These are phyloP conservation scores for Porites lutea DNA, from an alignment of 64 coral and sea anemone genomes.

Conservation along the genomic window DNA sequence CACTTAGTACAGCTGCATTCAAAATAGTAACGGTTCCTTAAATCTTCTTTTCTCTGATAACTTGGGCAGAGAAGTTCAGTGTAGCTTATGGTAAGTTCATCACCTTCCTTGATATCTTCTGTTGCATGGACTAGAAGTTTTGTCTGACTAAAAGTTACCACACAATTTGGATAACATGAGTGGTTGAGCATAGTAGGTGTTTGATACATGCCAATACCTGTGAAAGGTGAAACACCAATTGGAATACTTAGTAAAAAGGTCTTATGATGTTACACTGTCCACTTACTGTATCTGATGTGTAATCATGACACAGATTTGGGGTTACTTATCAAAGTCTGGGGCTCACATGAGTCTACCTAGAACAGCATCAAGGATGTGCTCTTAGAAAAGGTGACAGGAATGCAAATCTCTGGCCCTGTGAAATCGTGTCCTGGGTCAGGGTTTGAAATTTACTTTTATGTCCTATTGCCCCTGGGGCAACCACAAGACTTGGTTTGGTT, in stretches of 20 bases:
- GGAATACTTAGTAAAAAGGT: neutral
- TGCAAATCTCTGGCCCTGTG: no score
- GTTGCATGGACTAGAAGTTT: slow-evolving; percentile 57
- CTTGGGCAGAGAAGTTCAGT: slow-evolving; percentile 83
- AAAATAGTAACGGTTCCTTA: slow-evolving; percentile 84
- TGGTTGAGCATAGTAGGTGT: slow-evolving; percentile 79
- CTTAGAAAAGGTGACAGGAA: no score
- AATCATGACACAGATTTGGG: no score
- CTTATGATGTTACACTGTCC: no score
- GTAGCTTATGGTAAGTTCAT: slow-evolving; percentile 97
- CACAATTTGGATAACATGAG: slow-evolving; percentile 95
- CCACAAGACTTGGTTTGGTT: no score
- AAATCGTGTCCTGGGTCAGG: no score
- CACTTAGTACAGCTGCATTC: slow-evolving; percentile 81
- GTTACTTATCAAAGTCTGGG: no score
- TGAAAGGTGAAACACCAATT: neutral
- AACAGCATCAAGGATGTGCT: no score
- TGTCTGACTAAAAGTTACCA: slow-evolving; percentile 74
- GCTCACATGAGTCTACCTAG: no score
- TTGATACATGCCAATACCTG: slow-evolving; percentile 87
- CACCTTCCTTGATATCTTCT: slow-evolving; percentile 62
- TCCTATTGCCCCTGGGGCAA: no score
- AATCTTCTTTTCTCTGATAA: slow-evolving; percentile 70
- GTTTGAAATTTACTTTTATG: no score
- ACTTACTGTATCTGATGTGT: no score